Evolutionary conservation across 1,140 invertebrate species (phyloP).

Genomic region (Aphis craccivora): DNA sequence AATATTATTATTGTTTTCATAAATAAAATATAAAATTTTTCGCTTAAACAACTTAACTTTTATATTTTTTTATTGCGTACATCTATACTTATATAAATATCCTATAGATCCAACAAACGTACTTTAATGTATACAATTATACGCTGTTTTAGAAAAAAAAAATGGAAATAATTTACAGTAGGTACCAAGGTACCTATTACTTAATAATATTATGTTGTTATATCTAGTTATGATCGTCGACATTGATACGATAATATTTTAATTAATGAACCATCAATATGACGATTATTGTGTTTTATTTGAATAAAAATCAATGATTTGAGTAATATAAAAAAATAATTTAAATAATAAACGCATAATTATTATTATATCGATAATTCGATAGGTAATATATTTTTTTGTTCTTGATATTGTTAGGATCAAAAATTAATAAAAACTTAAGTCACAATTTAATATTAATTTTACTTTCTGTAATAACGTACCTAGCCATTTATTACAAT

Average conservation of each 20-base stretch:
- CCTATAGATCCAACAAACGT: not conserved
- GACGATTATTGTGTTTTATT: no score
- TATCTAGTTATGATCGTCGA: not conserved
- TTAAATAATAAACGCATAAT: no score
- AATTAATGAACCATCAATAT: not conserved
- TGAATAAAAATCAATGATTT: no score
- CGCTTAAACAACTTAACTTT: not conserved
- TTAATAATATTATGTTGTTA: not conserved
- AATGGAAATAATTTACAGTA: not conserved
- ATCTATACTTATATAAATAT: not conserved
- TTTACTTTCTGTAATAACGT: no score
- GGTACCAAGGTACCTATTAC: no score
- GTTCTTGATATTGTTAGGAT: no score
- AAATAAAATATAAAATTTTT: not conserved
- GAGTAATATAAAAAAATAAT: no score
- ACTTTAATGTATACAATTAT: slow-evolving; percentile 12
- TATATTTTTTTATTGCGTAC: not conserved
- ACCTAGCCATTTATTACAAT: not conserved
- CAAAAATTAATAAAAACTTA: no score
- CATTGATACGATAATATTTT: not conserved
- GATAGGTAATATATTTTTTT: no score
- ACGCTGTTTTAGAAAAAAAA: not conserved
- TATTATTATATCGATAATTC: no score
- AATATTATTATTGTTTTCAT: not conserved
- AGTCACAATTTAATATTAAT: no score